Base-by-base conservation (phyloP, 2,797 vertebrate genomes). In the Sandelia bainsii region DNA sequence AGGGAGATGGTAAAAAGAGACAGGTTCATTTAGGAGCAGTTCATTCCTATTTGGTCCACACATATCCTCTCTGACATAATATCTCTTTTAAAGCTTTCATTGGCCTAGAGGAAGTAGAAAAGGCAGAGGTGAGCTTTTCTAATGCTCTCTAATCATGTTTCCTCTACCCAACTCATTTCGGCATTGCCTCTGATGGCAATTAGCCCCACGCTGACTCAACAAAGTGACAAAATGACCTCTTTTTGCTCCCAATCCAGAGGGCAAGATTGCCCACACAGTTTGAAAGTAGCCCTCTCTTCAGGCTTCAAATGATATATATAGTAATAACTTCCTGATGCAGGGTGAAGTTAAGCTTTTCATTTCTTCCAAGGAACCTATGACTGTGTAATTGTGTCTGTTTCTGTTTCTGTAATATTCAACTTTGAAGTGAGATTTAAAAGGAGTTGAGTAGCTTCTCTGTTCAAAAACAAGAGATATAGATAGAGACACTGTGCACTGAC, bases 181-280 rank as follows among this genome's bases (percentile, higher is more conserved):
- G 58, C 68, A 12, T 67, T 17, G 79, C 80, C 74, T 78, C 77
- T 53, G 69, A 82, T 73, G 75, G 81, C 89, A 91, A 91, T 91
- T 92, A 91, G 87, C 83, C 86, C 73, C 79, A 68, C 11, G 89
- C 90, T 91, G 90, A 93, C 87, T 83, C 71, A 1, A 61, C 86
- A 76, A 72, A 86, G 81, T 45, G 80, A 81, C 84, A 83, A 81
- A 27, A 39, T 86, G 81, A 87, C 86, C 91, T 88, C 81, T 70
- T 82, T 79, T 57, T 82, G 80, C 83, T 87, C 87, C 80, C 79
- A 61, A 86, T 82, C 75, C 80, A 79, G 76, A 79, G 85, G 84
- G 75, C 78, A 60, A 60, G 65, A 77, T 69, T 40, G 60, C 62
- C 75, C 53, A 49, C 78, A 73, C 72, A 75, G 80, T 84, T 54